Evolutionary conservation across 2,888 invertebrate genomes (phyloP).

Genomic region (Ellobium chinense): DNA sequence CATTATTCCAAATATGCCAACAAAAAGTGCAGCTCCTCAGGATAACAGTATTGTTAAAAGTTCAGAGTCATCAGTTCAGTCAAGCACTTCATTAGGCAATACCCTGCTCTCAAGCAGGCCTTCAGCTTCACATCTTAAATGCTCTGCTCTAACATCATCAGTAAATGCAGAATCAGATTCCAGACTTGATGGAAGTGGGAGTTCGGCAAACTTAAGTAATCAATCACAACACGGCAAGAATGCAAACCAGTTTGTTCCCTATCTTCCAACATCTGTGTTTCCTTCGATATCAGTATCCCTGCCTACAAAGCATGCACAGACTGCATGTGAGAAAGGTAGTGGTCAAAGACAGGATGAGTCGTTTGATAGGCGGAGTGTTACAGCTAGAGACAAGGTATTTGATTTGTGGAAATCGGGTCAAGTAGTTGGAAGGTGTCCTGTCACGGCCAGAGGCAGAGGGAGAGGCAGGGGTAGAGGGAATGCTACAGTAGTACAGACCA

Average conservation of each 20-base stretch:
- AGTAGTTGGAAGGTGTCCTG: constrained; percentile 19
- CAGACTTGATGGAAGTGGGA: background rate
- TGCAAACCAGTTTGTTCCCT: background rate
- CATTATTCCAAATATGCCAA: background rate
- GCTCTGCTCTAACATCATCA: too few species aligned
- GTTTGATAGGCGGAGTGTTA: background rate
- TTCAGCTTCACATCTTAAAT: background rate
- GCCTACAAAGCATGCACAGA: too few species aligned
- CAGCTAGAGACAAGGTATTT: constrained; percentile 39
- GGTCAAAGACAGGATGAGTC: background rate
- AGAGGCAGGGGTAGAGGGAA: background rate
- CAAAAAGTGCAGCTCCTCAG: background rate
- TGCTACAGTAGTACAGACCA: background rate
- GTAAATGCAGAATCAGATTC: too few species aligned
- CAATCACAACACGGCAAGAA: background rate
- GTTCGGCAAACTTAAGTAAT: background rate
- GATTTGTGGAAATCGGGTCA: constrained; percentile 41
- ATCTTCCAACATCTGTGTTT: background rate
- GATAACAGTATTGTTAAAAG: background rate
- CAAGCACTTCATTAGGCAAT: background rate
- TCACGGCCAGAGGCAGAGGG: background rate
- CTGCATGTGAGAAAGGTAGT: background rate
- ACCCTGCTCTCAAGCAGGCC: background rate
- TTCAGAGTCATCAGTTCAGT: background rate
- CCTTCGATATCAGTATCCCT: background rate